These are phyloP conservation scores for Lepidocyrtoides sp. DNA, from an alignment of 2,888 invertebrate species.

Conservation along the genomic window DNA sequence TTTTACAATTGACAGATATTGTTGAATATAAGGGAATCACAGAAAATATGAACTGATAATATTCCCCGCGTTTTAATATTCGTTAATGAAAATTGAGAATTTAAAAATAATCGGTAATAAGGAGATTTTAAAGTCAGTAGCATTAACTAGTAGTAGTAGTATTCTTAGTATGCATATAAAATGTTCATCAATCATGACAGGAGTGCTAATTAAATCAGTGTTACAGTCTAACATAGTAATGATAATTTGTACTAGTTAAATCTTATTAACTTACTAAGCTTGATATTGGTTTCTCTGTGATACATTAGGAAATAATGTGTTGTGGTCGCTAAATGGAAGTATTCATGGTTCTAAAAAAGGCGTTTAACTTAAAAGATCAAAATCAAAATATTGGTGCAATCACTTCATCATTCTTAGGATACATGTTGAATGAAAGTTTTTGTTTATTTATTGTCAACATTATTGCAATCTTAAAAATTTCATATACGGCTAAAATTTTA, in stretches of 20 bases:
- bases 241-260: not conserved
- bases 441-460: too few relatives aligned
- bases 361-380: too few relatives aligned
- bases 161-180: too few relatives aligned
- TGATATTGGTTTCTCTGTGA: slow-evolving; percentile 34
- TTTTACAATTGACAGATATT: not conserved
- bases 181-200: slow-evolving; percentile 33
- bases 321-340: not conserved
- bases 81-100: not conserved
- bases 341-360: not conserved
- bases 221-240: not conserved
- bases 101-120: too few relatives aligned
- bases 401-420: too few relatives aligned
- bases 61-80: not conserved
- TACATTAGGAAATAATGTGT: slow-evolving; percentile 35
- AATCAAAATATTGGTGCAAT: too few relatives aligned
- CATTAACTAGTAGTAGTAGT: not conserved
- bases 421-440: too few relatives aligned
- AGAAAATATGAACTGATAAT: slow-evolving; percentile 10
- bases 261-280: not conserved
- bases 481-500: too few relatives aligned
- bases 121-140: not conserved
- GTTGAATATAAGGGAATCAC: not conserved
- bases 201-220: slow-evolving; percentile 47
- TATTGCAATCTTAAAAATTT: too few relatives aligned